Evolutionary conservation across 1,140 invertebrate genomes (phyloP).

Genomic region (Drosophila kanapiae): DNA sequence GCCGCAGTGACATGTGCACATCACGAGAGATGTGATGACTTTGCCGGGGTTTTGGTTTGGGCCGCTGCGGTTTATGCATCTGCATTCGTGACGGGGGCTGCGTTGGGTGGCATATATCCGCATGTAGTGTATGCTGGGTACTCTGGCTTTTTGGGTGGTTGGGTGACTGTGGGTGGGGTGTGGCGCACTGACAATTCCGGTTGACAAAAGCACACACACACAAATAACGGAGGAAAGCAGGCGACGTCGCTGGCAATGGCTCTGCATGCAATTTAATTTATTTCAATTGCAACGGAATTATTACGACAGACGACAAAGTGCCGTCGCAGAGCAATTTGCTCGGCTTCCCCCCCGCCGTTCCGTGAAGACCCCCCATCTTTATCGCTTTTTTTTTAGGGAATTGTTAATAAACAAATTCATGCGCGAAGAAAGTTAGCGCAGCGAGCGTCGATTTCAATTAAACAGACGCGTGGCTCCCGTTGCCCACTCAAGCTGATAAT

Average conservation of each 20-base stretch:
- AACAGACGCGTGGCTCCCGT: conserved; percentile 65
- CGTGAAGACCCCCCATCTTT: neutral
- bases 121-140: conserved; percentile 17
- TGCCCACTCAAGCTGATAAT: conserved; percentile 43
- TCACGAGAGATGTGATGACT: conserved; percentile 77
- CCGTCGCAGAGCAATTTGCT: conserved; percentile 69
- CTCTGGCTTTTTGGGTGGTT: conserved; percentile 9
- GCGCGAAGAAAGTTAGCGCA: conserved; percentile 63
- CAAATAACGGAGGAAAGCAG: conserved; percentile 58
- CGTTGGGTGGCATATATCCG: conserved; percentile 2
- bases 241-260: conserved; percentile 62
- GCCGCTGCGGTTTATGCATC: conserved; percentile 53
- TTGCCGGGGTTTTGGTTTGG: conserved; percentile 47
- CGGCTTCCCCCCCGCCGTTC: neutral
- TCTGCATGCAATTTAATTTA: conserved; percentile 82
- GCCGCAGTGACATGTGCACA: conserved; percentile 82
- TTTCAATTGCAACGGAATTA: conserved; percentile 81
- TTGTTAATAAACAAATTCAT: conserved; percentile 78
- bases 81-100: conserved; percentile 41
- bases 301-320: conserved; percentile 77
- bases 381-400: conserved; percentile 53
- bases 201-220: conserved; percentile 64
- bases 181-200: conserved; percentile 39
- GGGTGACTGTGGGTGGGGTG: neutral
- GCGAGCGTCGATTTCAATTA: conserved; percentile 81